Evolutionary conservation across 2,888 invertebrate species (phyloP).

Genomic region (Perizoma flavofasciatum): DNA sequence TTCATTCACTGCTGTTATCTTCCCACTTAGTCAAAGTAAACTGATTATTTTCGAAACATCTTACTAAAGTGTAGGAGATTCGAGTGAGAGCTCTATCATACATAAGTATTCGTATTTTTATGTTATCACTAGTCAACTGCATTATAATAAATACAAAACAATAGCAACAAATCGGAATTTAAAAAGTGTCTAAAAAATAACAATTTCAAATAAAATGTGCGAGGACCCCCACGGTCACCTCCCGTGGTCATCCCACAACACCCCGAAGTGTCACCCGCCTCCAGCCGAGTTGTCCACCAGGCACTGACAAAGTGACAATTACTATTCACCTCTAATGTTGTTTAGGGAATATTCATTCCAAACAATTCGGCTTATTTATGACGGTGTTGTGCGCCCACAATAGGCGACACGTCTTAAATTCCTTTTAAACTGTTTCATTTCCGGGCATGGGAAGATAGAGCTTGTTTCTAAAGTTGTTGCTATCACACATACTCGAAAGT

Average conservation of each 20-base stretch:
- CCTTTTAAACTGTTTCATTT: constrained; percentile 74
- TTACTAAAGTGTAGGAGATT: no score
- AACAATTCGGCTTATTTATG: constrained; percentile 78
- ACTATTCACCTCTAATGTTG: constrained; percentile 79
- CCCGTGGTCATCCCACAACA: constrained; percentile 55
- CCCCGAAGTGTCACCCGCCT: constrained; percentile 52
- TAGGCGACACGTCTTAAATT: constrained; percentile 55
- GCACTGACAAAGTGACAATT: constrained; percentile 78
- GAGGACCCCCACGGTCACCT: constrained; percentile 56
- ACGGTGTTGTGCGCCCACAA: constrained; percentile 70
- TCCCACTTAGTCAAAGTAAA: no score
- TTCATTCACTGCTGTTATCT: no score
- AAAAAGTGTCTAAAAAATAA: constrained; percentile 16
- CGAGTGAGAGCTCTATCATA: no score
- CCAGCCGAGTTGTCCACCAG: constrained; percentile 58
- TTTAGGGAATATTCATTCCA: constrained; percentile 73
- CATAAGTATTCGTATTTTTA: no score
- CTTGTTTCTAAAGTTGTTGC: constrained; percentile 21
- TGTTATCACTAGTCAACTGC: no score
- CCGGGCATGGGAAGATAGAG: constrained; percentile 51
- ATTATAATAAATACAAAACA: background rate
- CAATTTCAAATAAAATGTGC: constrained; percentile 49
- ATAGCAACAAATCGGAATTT: constrained; percentile 5
- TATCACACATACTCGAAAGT: constrained; percentile 16
- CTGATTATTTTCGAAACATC: no score